phyloP scores from a whole-genome alignment of 1,140 invertebrate species.

The Drosophila bocki region DNA sequence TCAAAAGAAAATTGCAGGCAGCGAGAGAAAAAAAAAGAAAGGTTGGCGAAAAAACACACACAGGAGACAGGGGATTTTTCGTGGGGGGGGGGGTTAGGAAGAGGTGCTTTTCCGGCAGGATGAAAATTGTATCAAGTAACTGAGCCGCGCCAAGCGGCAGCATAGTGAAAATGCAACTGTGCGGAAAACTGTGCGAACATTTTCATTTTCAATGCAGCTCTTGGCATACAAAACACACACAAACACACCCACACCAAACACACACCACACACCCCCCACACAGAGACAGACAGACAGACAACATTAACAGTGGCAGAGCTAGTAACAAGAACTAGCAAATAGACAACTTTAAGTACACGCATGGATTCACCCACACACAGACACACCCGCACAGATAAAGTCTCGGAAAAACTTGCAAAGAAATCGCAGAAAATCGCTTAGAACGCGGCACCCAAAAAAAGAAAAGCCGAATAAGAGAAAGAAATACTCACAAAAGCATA shows the following conservation, averaged over 20 bases:
- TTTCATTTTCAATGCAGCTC: slow-evolving; percentile 83
- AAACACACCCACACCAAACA: slow-evolving; percentile 17
- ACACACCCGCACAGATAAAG: slow-evolving; percentile 10
- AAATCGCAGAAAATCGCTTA: slow-evolving; percentile 80
- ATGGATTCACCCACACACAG: slow-evolving; percentile 39
- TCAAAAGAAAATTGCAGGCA: slow-evolving; percentile 33
- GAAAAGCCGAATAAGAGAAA: slow-evolving; percentile 25
- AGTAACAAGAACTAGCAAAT: slow-evolving; percentile 69
- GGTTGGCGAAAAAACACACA: not conserved
- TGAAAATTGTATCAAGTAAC: slow-evolving; percentile 79
- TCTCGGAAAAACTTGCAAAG: slow-evolving; percentile 48
- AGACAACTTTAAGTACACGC: slow-evolving; percentile 80
- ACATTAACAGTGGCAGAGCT: slow-evolving; percentile 32
- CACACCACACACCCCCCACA: slow-evolving; percentile 27
- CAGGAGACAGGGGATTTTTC: not conserved
- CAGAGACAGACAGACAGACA: slow-evolving; percentile 20
- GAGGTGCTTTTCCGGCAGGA: slow-evolving; percentile 20
- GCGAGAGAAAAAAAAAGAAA: slow-evolving; percentile 19
- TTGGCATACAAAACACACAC: slow-evolving; percentile 55
- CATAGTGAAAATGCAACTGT: slow-evolving; percentile 83
- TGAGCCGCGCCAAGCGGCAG: slow-evolving; percentile 75
- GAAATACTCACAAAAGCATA: slow-evolving; percentile 66
- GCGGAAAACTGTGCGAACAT: slow-evolving; percentile 83
- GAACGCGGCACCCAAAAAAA: slow-evolving; percentile 50
- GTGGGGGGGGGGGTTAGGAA: not conserved